Base-by-base conservation (phyloP, 2,888 invertebrate species). In the Hemaris fuciformis region DNA sequence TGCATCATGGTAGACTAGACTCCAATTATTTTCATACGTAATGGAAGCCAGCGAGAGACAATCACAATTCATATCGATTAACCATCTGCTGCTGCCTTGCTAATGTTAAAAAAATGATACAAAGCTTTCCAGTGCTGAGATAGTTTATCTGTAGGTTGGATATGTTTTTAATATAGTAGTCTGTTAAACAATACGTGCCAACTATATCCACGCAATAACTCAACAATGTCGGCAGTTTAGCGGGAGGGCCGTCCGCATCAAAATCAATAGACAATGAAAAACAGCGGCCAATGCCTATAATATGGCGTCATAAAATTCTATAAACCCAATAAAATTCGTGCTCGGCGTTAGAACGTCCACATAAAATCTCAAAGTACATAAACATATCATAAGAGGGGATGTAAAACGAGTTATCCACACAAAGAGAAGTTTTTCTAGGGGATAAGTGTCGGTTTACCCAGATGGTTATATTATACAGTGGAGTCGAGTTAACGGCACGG, bases 281-380 rank as follows among this genome's bases (percentile, higher is more conserved):
- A 88, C 84, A 89, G 84, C 88, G 91, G 88, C 88, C 88, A 88
- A 85, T 87, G 82, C 80, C 80, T 85, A 82, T 81, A 81, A 85
- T 88, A 90, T 85, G 81, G 84, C 79, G 79, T 80, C 88, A 89
- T 91, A 92, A 92, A 91, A 92, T 91, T 91, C 91, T 92, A 91
- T 91, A 91, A 91, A 85, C 86, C 86, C 89, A 89, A 91, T 91
- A 92, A 92, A 91, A 91, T 84, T 90, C 91, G 91, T 91, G 91
- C 91, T 83, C 77, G 71, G 91, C 89, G 89, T 91, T 84, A 87
- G 89, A 91, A 91, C 88, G 88, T 85, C 85, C 91, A 86, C 91
- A 91, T 92, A 91, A 92, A 91, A 91, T 91, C 91, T 85, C 81
- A 87, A 89, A 91, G 91, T 91, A 91, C 91, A 91, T 91, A 92